Percentiles rank a stretch among this genome's conserved stretches.
These are phyloP conservation scores for Calliphora vomitoria DNA, from an alignment of 2,888 invertebrate genomes.

Conservation along the genomic window DNA sequence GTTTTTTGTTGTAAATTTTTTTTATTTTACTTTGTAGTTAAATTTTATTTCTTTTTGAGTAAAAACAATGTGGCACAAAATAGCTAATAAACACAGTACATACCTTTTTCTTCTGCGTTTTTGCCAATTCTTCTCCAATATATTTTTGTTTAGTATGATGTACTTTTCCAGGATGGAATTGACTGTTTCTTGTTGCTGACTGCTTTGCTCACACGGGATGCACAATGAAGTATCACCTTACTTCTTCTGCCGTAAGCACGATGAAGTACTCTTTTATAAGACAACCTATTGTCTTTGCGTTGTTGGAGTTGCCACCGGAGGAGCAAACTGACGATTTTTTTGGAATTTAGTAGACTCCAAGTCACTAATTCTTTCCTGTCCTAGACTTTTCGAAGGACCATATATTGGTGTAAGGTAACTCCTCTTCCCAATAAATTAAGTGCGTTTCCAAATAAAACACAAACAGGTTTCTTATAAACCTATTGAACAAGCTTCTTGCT, in stretches of 20 bases:
- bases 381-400: slow-evolving; percentile 15
- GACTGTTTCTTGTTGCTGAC: not conserved
- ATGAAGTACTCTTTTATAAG: too few species aligned
- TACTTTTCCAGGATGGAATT: not conserved
- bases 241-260: too few species aligned
- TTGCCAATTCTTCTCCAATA: not conserved
- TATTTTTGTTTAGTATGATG: not conserved
- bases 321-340: not conserved
- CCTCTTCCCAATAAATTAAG: too few species aligned
- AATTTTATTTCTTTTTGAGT: not conserved
- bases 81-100: not conserved
- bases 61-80: slow-evolving; percentile 14
- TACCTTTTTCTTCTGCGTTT: not conserved
- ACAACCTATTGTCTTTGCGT: too few species aligned
- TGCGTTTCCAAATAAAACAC: not conserved
- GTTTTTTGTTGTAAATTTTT: not conserved
- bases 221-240: not conserved
- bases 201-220: not conserved
- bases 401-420: not conserved
- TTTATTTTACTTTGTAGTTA: too few species aligned
- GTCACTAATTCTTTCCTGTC: slow-evolving; percentile 1
- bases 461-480: not conserved
- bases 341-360: not conserved
- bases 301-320: too few species aligned
- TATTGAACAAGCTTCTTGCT: too few species aligned